A percentile compares a stretch with the other conserved stretches of the same genome.
phyloP scores from a whole-genome alignment of 2,113 vertebrate species.

The Siniperca chuatsi region DNA sequence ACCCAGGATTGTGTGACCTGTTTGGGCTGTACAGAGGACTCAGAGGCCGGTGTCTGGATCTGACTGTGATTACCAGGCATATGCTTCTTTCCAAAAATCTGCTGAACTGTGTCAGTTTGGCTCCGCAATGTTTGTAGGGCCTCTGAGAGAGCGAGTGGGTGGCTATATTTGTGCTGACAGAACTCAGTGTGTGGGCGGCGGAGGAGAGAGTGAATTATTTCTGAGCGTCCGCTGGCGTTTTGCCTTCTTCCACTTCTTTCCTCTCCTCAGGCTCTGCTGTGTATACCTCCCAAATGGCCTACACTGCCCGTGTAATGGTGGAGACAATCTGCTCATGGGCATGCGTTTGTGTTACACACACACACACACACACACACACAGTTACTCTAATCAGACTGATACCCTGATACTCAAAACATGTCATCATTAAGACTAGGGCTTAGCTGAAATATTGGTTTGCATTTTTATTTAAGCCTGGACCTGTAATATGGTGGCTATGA shows the following conservation, averaged over 20 bases:
- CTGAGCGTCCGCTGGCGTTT: conserved; percentile 51
- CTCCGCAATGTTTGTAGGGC: conserved; percentile 16
- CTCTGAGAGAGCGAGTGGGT: conserved; percentile 39
- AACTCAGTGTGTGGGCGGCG: conserved; percentile 50
- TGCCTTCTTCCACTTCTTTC: conserved; percentile 40
- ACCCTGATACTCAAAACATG: background rate
- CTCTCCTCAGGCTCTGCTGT: conserved; percentile 25
- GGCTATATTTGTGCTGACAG: conserved; percentile 60
- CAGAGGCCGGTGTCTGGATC: conserved; percentile 19
- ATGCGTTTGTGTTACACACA: conserved; percentile 22
- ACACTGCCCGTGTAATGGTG: conserved; percentile 32
- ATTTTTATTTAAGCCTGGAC: background rate
- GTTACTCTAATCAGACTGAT: conserved; percentile 6
- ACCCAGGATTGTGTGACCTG: conserved; percentile 10
- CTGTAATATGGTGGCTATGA: background rate
- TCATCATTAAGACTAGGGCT: background rate
- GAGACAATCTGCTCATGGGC: conserved; percentile 18
- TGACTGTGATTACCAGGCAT: conserved; percentile 19
- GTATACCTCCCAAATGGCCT: conserved; percentile 38
- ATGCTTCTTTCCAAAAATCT: background rate
- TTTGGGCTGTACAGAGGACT: conserved; percentile 12
- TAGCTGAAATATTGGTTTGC: background rate
- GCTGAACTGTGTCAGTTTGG: conserved; percentile 46
- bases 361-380: background rate
- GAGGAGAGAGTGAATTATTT: conserved; percentile 62